Conservation (phyloP, 2,113 vertebrate species). For the Myrmecophaga tridactyla region DNA sequence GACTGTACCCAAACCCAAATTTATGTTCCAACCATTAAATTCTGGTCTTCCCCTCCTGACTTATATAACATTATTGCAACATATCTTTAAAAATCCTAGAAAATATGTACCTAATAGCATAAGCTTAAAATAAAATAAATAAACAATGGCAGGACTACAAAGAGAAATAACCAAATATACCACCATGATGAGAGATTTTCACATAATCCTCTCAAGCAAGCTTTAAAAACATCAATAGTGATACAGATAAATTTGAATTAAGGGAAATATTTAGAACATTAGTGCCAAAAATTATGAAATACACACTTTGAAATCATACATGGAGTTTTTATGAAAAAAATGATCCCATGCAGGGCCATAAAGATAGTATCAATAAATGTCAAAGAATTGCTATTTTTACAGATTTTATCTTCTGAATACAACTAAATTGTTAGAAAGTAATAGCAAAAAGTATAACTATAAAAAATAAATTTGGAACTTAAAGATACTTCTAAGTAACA, state of each 20-base stretch:
- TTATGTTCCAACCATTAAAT: not conserved
- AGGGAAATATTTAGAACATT: not conserved
- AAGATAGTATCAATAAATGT: not conserved
- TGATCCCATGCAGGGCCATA: not conserved
- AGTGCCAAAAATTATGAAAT: not conserved
- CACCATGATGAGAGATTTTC: not conserved
- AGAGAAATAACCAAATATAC: slow-evolving; percentile 20
- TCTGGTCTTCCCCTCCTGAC: not conserved
- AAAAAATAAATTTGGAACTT: not conserved
- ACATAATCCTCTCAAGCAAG: not conserved
- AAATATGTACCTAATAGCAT: not conserved
- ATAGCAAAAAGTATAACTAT: not conserved
- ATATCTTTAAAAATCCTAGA: not conserved
- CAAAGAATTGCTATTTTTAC: not conserved
- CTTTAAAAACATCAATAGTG: not conserved
- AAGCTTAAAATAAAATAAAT: not conserved
- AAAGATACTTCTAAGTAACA: not conserved
- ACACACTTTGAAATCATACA: not conserved
- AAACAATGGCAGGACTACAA: not conserved
- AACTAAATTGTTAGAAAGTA: not conserved
- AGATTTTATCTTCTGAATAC: not conserved
- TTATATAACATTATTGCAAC: not conserved
- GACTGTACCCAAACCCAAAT: not conserved
- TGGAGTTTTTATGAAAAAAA: slow-evolving; percentile 40
- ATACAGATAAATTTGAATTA: not conserved